Evolutionary conservation across 1,140 invertebrate species (phyloP), one percentile per base, ranked within the genome.

Genomic region (Cotesia chilonis): DNA sequence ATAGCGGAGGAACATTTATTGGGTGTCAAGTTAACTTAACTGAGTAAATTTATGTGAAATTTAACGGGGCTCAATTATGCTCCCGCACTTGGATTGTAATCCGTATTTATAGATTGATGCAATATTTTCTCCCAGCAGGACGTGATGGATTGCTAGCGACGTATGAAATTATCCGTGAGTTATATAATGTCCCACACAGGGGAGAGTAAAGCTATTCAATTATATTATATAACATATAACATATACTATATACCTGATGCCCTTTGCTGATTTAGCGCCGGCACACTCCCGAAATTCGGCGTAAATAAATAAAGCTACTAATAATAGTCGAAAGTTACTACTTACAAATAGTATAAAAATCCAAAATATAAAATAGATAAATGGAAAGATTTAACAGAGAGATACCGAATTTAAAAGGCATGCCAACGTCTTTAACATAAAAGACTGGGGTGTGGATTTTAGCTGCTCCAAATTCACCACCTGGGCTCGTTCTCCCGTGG

Each of bases 61-160:
- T 67, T 72, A 67, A 14, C 37, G 52, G 41, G 63, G 70, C 63
- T 72, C 70, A 72, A 72, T 72, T 72, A 72, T 66, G 28, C 17
- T 54, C 20, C 54, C 37, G 60, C 70, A 67, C 64, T 67, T 52
- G 4, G 47, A 54, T 66, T 66, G 61, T 67, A 28, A 67, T 35
- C 17, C 36, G 38, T 37, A 57, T 37, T 54, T 20, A 28, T 28
- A 28, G 36, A 35, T 67, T 72, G 37, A 72, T 64, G 70, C 70
- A 67, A 37, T 55, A 67, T 72, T 72, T 72, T 71, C 63, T 37
- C 69, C 14, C 28, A 17, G 41, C 37, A 36, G 28, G 20, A 35
- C 69, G 41, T 17, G 60, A 35, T 20, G 28, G 41, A 47, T 47
- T 20, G 12, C 54, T 60, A 52, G 52, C 70, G 64, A 63, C 70